Evolutionary conservation across 2,113 vertebrate species (phyloP), one percentile per base, ranked within the genome.

Genomic region (Jacana jacana): DNA sequence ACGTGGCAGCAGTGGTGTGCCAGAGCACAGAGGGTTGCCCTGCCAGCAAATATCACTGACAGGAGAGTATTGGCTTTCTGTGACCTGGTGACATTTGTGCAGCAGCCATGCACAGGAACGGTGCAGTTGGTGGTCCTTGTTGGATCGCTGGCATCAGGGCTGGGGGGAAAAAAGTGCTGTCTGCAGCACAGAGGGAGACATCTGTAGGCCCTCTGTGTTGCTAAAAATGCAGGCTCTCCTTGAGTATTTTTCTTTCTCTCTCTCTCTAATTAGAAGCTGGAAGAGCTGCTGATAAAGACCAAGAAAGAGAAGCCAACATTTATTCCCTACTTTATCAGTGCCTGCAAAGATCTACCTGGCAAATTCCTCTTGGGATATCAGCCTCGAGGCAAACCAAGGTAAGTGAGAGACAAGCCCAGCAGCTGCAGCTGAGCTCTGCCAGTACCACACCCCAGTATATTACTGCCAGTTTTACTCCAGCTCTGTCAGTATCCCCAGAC

Each of bases 301-400:
- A 99, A 99, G 98, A 98, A 99, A 95, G 99, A 99, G 97, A 99
- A 99, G 94, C 99, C 99, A 31, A 99, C 99, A 17, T 99, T 99
- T 96, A 99, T 99, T 97, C 99, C 99, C 20, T 99, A 99, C 95
- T 99, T 98, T 92, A 97, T 99, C 93, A 99, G 99, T 66, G 99
- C 99, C 75, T 99, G 99, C 97, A 99, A 98, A 98, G 99, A 99
- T 58, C 98, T 99, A 48, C 99, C 99, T 28, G 99, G 99, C 81
- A 99, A 99, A 97, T 99, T 99, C 97, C 98, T 99, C 30, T 97
- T 99, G 93, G 99, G 99, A 63, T 99, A 99, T 95, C 99, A 99
- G 94, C 99, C 99, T 92, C 98, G 99, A 35, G 99, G 99, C 89
- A 99, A 99, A 97, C 99, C 99, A 91, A 98, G 99, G 99, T 99